Conservation (phyloP, 2,888 invertebrate genomes). For the Agrotis exclamationis region DNA sequence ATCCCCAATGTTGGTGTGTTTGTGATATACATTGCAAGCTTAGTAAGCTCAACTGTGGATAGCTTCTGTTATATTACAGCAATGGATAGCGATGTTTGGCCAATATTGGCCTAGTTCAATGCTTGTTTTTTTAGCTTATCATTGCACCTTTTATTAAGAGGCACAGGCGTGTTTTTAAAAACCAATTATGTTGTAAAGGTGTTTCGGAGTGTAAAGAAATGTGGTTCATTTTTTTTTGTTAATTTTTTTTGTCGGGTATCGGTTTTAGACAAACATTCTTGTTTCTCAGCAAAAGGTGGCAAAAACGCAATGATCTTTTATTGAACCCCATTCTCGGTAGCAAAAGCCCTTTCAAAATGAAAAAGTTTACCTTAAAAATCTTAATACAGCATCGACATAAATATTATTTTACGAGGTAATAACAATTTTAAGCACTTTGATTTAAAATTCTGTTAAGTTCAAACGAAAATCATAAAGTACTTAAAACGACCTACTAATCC, state of each 20-base stretch:
- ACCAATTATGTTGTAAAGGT: constrained; percentile 82
- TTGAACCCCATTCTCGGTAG: neutral
- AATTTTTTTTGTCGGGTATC: constrained; percentile 20
- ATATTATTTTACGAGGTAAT: constrained; percentile 54
- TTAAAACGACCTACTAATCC: constrained; percentile 55
- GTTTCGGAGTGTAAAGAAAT: constrained; percentile 60
- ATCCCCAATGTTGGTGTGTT: constrained; percentile 30
- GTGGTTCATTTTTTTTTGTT: constrained; percentile 36
- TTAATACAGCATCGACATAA: constrained; percentile 35
- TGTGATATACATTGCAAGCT: constrained; percentile 30
- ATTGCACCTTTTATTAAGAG: constrained; percentile 69
- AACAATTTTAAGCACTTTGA: constrained; percentile 49
- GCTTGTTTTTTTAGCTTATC: neutral
- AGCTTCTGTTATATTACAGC: constrained; percentile 3
- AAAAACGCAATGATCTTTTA: neutral
- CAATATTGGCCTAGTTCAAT: constrained; percentile 26
- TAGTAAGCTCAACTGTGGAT: neutral
- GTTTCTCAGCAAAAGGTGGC: constrained; percentile 2
- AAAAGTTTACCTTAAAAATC: constrained; percentile 21
- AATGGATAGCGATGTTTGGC: constrained; percentile 10
- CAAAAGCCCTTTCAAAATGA: neutral
- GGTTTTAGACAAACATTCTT: constrained; percentile 45
- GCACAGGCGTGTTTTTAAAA: constrained; percentile 75
- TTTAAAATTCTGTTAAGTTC: constrained; percentile 52
- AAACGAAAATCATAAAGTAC: constrained; percentile 54